Percentiles rank a stretch among this genome's conserved stretches.
These are phyloP conservation scores for Cephus rjabovi DNA, from an alignment of 2,888 invertebrate species.

Conservation along the genomic window DNA sequence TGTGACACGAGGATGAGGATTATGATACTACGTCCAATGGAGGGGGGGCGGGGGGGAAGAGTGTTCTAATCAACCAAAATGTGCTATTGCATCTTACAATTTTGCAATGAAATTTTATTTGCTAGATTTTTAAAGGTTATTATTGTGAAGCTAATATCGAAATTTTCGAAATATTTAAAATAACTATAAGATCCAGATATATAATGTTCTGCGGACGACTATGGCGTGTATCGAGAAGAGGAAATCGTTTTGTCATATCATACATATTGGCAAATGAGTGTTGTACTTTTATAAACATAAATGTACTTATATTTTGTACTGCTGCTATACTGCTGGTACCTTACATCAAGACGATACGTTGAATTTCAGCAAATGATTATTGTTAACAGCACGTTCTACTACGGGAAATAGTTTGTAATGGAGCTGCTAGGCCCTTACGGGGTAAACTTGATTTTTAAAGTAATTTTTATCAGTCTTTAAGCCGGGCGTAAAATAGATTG, in stretches of 20 bases:
- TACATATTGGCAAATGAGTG: conserved; percentile 32
- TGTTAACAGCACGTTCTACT: not conserved
- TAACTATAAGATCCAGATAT: not conserved
- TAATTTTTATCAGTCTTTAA: conserved; percentile 17
- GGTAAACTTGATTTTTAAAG: conserved; percentile 12
- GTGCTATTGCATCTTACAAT: not conserved
- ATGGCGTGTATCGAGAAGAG: not conserved
- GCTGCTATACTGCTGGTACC: conserved; percentile 25
- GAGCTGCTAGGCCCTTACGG: not conserved
- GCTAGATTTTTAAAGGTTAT: not conserved
- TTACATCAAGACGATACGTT: conserved; percentile 1
- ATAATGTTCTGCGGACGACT: not conserved
- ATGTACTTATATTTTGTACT: conserved; percentile 57
- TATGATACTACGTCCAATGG: not conserved
- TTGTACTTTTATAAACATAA: conserved; percentile 54
- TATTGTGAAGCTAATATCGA: not conserved
- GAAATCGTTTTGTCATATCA: not conserved
- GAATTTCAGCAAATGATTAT: not conserved
- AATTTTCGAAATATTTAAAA: not conserved
- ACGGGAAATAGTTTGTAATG: not conserved
- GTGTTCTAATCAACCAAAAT: not conserved
- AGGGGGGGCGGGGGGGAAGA: accelerated
- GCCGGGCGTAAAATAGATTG: conserved; percentile 33
- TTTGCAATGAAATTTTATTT: not conserved
- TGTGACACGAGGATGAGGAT: not conserved